Evolutionary conservation across 2,888 invertebrate species (phyloP).

Genomic region (Brachyptera risi): DNA sequence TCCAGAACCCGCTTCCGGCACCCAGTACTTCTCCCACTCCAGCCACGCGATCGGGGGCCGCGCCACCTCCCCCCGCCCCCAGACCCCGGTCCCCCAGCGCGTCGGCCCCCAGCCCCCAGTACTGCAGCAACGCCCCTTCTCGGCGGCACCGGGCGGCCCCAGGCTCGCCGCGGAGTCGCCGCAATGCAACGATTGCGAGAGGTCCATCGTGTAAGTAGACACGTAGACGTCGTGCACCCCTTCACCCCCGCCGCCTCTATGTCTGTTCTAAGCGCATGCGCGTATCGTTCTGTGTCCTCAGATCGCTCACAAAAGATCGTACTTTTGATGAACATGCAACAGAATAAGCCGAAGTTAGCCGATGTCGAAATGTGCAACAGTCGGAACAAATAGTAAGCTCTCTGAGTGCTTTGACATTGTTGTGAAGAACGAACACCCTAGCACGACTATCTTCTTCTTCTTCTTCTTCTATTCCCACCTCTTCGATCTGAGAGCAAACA

Average conservation of each 20-base stretch:
- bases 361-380: too few species aligned
- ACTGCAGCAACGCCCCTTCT: constrained; percentile 39
- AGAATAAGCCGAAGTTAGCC: neutral
- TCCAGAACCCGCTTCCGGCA: constrained; percentile 38
- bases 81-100: constrained; percentile 45
- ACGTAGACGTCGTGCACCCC: constrained; percentile 51
- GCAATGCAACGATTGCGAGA: constrained; percentile 80
- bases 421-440: too few species aligned
- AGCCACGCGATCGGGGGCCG: constrained; percentile 70
- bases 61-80: constrained; percentile 56
- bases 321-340: constrained; percentile 4
- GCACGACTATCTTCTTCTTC: too few species aligned
- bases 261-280: neutral
- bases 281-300: neutral
- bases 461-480: too few species aligned
- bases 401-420: neutral
- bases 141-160: constrained; percentile 40
- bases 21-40: constrained; percentile 63
- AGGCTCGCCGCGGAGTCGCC: too few species aligned
- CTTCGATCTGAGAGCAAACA: too few species aligned
- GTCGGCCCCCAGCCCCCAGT: neutral
- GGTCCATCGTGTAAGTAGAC: constrained; percentile 82
- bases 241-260: neutral
- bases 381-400: neutral
- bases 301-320: constrained; percentile 6